These are phyloP conservation scores for Noctua comes DNA, from an alignment of 2,888 invertebrate genomes.

Conservation along the genomic window DNA sequence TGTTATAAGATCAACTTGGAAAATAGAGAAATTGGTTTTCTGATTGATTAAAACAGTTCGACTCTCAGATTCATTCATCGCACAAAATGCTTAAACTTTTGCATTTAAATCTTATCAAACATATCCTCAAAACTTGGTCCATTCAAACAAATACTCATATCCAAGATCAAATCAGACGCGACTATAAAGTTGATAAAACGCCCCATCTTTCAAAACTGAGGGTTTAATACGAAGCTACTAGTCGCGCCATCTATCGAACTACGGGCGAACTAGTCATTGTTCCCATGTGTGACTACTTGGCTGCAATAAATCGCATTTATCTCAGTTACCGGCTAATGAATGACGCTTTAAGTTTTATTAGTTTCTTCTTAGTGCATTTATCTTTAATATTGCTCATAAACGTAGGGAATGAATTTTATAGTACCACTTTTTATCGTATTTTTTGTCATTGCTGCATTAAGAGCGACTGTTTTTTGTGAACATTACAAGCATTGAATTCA, in stretches of 20 bases:
- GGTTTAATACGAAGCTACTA: slow-evolving; percentile 43
- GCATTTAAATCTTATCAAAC: neutral
- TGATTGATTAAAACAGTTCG: neutral
- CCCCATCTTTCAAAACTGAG: slow-evolving; percentile 35
- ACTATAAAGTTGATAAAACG: slow-evolving; percentile 44
- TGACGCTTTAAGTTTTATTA: slow-evolving; percentile 41
- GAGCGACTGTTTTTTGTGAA: neutral
- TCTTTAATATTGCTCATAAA: slow-evolving; percentile 12
- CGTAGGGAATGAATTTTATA: neutral
- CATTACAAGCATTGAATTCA: neutral
- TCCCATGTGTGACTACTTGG: slow-evolving; percentile 21
- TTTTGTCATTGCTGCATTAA: neutral
- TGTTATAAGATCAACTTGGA: neutral
- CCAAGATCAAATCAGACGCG: slow-evolving; percentile 24
- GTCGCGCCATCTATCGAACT: slow-evolving; percentile 58
- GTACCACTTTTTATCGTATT: neutral
- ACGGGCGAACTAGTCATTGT: slow-evolving; percentile 44
- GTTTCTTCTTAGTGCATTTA: slow-evolving; percentile 28
- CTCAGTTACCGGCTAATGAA: slow-evolving; percentile 47
- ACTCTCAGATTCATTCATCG: neutral
- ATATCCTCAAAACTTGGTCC: neutral
- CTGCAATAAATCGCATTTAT: slow-evolving; percentile 46
- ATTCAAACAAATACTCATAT: slow-evolving; percentile 24
- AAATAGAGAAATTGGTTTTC: neutral
- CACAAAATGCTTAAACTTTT: neutral